A percentile compares a stretch with the other conserved stretches of the same genome.
Conservation (phyloP, 37 sponge, comb jelly and placozoan species). For the Eunapius fragilis region DNA sequence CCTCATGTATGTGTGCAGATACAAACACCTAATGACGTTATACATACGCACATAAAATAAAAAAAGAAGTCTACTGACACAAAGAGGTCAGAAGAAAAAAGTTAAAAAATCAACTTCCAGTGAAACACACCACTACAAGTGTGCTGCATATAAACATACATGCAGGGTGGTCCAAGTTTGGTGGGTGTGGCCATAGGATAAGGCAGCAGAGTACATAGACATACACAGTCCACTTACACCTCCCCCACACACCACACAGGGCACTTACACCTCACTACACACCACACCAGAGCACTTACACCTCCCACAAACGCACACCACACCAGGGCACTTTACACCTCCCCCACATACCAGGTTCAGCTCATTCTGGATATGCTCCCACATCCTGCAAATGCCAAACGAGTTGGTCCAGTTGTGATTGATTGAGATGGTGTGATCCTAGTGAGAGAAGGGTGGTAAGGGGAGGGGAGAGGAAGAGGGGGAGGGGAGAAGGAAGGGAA, state of each 20-base stretch:
- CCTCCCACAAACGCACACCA: not conserved
- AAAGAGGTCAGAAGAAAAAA: too few species aligned
- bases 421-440: slow-evolving; percentile 86
- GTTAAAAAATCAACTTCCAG: too few species aligned
- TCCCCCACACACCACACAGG: too few species aligned
- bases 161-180: too few species aligned
- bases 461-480: too few species aligned
- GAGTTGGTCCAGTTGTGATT: slow-evolving; percentile 96
- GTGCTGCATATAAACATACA: too few species aligned
- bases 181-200: too few species aligned
- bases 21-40: not conserved
- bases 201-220: too few species aligned
- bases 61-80: not conserved
- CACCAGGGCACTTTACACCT: not conserved
- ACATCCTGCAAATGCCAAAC: slow-evolving; percentile 64
- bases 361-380: slow-evolving; percentile 70
- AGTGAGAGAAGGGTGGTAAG: not conserved
- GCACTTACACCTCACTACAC: not conserved
- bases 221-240: too few species aligned
- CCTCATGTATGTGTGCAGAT: not conserved
- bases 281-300: too few species aligned
- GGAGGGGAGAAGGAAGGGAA: not conserved
- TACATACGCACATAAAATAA: not conserved
- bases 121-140: too few species aligned
- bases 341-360: slow-evolving; percentile 54